Conservation (phyloP, 2,888 invertebrate species). For the Lordiphosa andalusiaca region DNA sequence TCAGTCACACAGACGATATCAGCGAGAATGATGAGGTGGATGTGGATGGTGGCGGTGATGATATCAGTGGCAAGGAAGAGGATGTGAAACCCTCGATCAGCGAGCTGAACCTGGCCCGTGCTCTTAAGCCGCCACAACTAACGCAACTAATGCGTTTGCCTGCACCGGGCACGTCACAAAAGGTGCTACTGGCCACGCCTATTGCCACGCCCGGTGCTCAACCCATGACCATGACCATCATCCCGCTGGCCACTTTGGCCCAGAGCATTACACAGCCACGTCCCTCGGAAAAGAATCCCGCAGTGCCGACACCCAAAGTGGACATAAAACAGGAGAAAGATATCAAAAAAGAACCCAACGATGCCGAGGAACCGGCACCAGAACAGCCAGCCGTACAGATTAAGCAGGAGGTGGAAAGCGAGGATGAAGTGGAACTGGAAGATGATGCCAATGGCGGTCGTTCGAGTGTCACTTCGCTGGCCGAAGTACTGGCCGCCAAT, state of each 20-base stretch:
- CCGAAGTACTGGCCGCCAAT: slow-evolving; percentile 58
- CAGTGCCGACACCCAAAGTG: slow-evolving; percentile 67
- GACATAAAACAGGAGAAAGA: slow-evolving; percentile 75
- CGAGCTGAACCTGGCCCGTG: slow-evolving; percentile 39
- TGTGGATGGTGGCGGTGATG: slow-evolving; percentile 32
- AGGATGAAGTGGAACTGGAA: slow-evolving; percentile 38
- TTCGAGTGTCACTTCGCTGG: slow-evolving; percentile 60
- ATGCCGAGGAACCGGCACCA: slow-evolving; percentile 32
- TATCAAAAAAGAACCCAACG: slow-evolving; percentile 69
- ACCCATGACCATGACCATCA: slow-evolving; percentile 76
- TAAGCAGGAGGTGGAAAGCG: slow-evolving; percentile 49
- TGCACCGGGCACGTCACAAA: slow-evolving; percentile 60
- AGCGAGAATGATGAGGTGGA: slow-evolving; percentile 34
- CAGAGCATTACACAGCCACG: slow-evolving; percentile 58
- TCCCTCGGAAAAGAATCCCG: slow-evolving; percentile 21
- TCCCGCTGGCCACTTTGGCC: slow-evolving; percentile 67
- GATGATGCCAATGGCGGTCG: slow-evolving; percentile 56
- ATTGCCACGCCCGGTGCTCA: slow-evolving; percentile 53
- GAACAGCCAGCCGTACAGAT: slow-evolving; percentile 22
- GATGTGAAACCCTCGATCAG: slow-evolving; percentile 54
- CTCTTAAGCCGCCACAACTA: slow-evolving; percentile 46
- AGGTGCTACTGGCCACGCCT: slow-evolving; percentile 75
- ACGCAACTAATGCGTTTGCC: slow-evolving; percentile 36
- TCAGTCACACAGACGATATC: slow-evolving; percentile 14
- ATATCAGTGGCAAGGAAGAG: slow-evolving; percentile 38